These are phyloP conservation scores for Pelagia noctiluca DNA, from an alignment of 30 jellyfish, hydroid and myxozoan genomes.

Conservation along the genomic window DNA sequence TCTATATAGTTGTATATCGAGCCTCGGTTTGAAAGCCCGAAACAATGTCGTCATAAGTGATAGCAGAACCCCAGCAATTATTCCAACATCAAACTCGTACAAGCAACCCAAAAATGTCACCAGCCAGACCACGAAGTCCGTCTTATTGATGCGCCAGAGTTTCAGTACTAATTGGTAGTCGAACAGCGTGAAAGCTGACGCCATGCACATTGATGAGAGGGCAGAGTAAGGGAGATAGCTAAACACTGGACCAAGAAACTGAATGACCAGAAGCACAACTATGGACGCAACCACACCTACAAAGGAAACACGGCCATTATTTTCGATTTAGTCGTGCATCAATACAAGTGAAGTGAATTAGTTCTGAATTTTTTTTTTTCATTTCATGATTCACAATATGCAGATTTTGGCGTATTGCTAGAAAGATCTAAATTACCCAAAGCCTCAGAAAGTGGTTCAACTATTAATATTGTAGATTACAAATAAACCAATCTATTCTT, in stretches of 20 bases:
- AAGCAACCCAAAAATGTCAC: constrained; percentile 76
- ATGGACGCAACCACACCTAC: constrained; percentile 80
- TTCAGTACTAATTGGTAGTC: constrained; percentile 60
- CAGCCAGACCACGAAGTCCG: constrained; percentile 68
- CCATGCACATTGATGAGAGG: constrained; percentile 78
- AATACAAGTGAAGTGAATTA: too few relatives aligned
- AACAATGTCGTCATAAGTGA: constrained; percentile 50
- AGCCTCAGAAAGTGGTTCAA: too few relatives aligned
- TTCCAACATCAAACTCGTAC: constrained; percentile 85
- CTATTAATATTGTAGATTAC: too few relatives aligned
- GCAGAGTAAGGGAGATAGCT: constrained; percentile 75
- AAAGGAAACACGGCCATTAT: too few relatives aligned
- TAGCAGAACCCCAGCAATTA: constrained; percentile 60
- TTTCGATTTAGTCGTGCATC: too few relatives aligned
- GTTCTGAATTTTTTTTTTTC: too few relatives aligned
- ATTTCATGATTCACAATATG: too few relatives aligned
- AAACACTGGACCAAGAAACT: constrained; percentile 79
- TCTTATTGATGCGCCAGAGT: constrained; percentile 71
- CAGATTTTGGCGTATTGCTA: too few relatives aligned
- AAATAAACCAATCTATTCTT: too few relatives aligned
- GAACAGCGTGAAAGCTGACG: constrained; percentile 74
- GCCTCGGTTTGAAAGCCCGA: constrained; percentile 81
- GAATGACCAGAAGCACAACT: constrained; percentile 72
- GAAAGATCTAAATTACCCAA: too few relatives aligned
- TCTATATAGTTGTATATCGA: neutral